phyloP scores from a whole-genome alignment of 2,797 vertebrate species.

The Chromobotia macracanthus region DNA sequence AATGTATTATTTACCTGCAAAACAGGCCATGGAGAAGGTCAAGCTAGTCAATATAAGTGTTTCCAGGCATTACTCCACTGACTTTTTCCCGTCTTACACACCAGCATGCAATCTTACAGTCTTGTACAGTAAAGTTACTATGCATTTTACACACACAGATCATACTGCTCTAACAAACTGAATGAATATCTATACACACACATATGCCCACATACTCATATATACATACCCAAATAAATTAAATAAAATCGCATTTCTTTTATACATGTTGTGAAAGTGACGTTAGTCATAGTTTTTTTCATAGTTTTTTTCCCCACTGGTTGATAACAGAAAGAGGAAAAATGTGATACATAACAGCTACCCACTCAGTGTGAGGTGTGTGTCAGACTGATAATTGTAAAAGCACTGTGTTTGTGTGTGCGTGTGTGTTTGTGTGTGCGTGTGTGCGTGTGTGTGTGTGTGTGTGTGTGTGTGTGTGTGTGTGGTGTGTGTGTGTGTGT shows the following conservation, averaged over 20 bases:
- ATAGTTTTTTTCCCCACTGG: neutral
- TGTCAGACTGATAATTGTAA: constrained; percentile 40
- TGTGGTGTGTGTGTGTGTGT: constrained; percentile 1
- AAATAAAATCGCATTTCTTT: neutral
- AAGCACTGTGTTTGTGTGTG: constrained; percentile 19
- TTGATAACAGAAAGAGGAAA: constrained; percentile 20
- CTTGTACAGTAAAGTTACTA: neutral
- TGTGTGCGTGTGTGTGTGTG: neutral
- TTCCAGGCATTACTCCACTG: constrained; percentile 1
- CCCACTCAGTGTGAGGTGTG: constrained; percentile 26
- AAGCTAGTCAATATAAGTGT: constrained; percentile 16
- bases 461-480: neutral
- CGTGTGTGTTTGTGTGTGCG: too few relatives aligned
- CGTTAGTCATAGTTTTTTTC: neutral
- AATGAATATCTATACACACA: neutral
- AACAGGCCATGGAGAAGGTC: constrained; percentile 51
- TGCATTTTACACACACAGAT: neutral
- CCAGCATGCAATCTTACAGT: neutral
- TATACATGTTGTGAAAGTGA: neutral
- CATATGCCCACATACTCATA: neutral
- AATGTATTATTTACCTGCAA: constrained; percentile 35
- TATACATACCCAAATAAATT: neutral
- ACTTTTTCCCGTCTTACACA: neutral
- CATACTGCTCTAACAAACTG: neutral
- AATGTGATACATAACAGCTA: constrained; percentile 29